Evolutionary conservation across 2,888 invertebrate genomes (phyloP).

Genomic region (Pecten maximus): DNA sequence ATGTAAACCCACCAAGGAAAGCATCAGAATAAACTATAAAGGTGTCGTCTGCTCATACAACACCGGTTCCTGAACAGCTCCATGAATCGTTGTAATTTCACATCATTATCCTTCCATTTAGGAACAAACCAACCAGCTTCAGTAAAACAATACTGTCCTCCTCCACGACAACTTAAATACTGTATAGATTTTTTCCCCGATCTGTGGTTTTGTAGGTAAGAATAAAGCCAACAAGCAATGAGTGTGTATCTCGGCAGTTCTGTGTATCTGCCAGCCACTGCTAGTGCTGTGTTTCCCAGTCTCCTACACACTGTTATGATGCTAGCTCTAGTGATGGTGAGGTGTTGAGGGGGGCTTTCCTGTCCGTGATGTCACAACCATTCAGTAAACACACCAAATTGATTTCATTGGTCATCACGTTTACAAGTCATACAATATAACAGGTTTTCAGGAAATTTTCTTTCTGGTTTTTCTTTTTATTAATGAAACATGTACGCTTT

Average conservation of each 20-base stretch:
- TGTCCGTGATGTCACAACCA: not conserved
- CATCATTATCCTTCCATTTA: not conserved
- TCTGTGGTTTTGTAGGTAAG: not conserved
- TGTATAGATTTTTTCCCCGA: not conserved
- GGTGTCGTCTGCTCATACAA: not conserved
- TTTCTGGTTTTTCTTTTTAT: not conserved
- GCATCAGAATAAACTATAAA: not conserved
- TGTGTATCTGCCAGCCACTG: not conserved
- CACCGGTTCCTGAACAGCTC: not conserved
- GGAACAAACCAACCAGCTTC: not conserved
- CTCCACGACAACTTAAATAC: not conserved
- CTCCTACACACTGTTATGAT: not conserved
- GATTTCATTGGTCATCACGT: not conserved
- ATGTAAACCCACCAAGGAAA: not conserved
- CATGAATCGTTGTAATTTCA: not conserved
- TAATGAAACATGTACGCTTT: not conserved
- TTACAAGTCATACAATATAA: not conserved
- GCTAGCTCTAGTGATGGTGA: not conserved
- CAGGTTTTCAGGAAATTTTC: not conserved
- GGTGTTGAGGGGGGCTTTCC: not conserved
- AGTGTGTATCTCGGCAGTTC: too few relatives aligned
- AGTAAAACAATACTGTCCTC: not conserved
- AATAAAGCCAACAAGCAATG: not conserved
- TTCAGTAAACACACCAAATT: not conserved
- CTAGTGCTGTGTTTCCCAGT: not conserved